A percentile compares a stretch with the other conserved stretches of the same genome.
phyloP scores from a whole-genome alignment of 2,888 invertebrate species.

The Lasioglossum leucozonium region DNA sequence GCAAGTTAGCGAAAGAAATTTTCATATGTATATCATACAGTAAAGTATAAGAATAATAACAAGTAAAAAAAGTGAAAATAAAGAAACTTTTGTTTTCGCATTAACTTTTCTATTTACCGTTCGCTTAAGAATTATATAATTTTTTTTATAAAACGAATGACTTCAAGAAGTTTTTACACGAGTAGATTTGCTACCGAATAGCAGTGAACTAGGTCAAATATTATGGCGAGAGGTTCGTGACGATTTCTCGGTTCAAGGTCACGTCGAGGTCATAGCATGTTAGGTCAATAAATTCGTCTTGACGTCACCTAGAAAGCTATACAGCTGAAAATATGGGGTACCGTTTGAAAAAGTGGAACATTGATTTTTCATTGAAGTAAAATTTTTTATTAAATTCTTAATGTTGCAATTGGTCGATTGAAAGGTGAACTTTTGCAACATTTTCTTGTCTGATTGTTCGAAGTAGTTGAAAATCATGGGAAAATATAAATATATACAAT shows the following conservation, averaged over 20 bases:
- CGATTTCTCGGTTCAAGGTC: background rate
- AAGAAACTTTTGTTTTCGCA: background rate
- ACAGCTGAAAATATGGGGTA: background rate
- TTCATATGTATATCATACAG: background rate
- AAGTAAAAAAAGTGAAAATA: background rate
- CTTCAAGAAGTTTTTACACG: background rate
- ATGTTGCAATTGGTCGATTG: background rate
- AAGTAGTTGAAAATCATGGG: background rate
- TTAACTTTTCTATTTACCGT: background rate
- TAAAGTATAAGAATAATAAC: background rate
- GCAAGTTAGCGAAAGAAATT: background rate
- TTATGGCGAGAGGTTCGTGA: background rate
- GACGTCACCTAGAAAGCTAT: background rate
- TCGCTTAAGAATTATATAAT: background rate
- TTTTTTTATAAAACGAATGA: background rate
- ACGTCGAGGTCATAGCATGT: background rate
- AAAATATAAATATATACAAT: background rate
- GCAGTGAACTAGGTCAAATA: constrained; percentile 1
- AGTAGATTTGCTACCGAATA: background rate
- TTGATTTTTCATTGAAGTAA: background rate
- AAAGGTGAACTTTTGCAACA: background rate
- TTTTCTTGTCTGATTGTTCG: background rate
- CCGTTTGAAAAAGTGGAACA: background rate
- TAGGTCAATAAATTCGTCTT: constrained; percentile 2
- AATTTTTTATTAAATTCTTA: background rate